phyloP scores from a whole-genome alignment of 2,888 invertebrate genomes.

The Bursaphelenchus okinawaensis region DNA sequence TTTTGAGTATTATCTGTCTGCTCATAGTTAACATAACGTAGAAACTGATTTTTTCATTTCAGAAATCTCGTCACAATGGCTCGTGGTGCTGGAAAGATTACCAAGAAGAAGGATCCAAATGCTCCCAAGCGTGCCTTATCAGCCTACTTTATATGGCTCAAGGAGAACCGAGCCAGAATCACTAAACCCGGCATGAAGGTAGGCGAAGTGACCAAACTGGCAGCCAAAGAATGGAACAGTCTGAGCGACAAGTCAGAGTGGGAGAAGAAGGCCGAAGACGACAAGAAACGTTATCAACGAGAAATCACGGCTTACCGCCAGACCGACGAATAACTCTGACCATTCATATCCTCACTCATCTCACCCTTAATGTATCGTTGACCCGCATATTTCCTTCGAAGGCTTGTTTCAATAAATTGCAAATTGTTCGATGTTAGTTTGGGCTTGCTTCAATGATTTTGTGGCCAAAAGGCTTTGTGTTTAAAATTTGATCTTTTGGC shows the following conservation, averaged over 20 bases:
- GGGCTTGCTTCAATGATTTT: no score
- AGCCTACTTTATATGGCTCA: constrained; percentile 83
- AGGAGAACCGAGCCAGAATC: constrained; percentile 45
- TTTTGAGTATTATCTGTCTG: neutral
- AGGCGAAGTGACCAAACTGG: constrained; percentile 69
- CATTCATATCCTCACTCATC: neutral
- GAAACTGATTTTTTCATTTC: no score
- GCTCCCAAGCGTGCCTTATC: constrained; percentile 77
- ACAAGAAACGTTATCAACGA: constrained; percentile 77
- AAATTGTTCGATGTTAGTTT: no score
- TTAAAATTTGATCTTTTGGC: no score
- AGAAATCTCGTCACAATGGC: neutral
- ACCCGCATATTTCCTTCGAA: neutral
- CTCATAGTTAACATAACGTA: no score
- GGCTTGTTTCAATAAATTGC: no score
- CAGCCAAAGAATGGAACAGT: constrained; percentile 46
- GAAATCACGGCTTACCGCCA: constrained; percentile 81
- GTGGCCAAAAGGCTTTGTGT: no score
- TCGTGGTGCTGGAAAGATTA: neutral
- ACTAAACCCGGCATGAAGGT: constrained; percentile 76
- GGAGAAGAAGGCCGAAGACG: constrained; percentile 78
- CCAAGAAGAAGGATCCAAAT: neutral
- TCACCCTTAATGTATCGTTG: neutral
- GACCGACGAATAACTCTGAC: neutral
- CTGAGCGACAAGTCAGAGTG: constrained; percentile 66